phyloP scores from a whole-genome alignment of 2,888 invertebrate genomes.

The Cephus runcator region DNA sequence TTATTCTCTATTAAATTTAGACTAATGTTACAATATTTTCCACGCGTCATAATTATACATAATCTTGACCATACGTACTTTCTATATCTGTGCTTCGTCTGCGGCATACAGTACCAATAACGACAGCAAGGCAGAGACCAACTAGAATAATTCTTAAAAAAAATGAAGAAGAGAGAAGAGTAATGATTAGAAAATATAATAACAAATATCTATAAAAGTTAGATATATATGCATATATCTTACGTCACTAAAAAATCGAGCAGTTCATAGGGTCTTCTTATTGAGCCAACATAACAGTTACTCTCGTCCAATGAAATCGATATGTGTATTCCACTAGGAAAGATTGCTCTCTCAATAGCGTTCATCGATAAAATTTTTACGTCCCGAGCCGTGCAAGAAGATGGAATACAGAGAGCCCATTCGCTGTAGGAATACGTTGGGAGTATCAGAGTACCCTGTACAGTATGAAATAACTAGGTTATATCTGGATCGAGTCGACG shows the following conservation, averaged over 20 bases:
- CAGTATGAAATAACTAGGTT: not conserved
- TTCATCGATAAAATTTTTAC: constrained; percentile 10
- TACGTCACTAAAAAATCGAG: constrained; percentile 16
- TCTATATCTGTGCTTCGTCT: too few relatives aligned
- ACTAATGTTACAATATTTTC: not conserved
- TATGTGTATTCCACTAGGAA: constrained; percentile 9
- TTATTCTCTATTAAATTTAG: not conserved
- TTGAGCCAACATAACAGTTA: constrained; percentile 13
- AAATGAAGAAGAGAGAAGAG: too few relatives aligned
- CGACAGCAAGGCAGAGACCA: too few relatives aligned
- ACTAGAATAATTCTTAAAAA: too few relatives aligned
- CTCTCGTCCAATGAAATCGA: constrained; percentile 12
- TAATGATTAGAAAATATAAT: too few relatives aligned
- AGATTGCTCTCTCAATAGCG: constrained; percentile 12
- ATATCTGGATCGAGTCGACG: not conserved
- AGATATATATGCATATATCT: not conserved
- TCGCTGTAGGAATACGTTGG: constrained; percentile 20
- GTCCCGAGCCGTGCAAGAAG: constrained; percentile 20
- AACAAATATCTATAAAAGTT: not conserved
- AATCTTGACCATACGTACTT: too few relatives aligned
- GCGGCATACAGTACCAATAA: too few relatives aligned
- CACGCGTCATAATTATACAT: not conserved
- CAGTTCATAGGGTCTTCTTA: not conserved
- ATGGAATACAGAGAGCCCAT: constrained; percentile 21
- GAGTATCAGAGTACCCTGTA: constrained; percentile 18